Evolutionary conservation across 2,113 vertebrate species (phyloP), one percentile per base, ranked within the genome.

Genomic region (Salvelinus alpinus): DNA sequence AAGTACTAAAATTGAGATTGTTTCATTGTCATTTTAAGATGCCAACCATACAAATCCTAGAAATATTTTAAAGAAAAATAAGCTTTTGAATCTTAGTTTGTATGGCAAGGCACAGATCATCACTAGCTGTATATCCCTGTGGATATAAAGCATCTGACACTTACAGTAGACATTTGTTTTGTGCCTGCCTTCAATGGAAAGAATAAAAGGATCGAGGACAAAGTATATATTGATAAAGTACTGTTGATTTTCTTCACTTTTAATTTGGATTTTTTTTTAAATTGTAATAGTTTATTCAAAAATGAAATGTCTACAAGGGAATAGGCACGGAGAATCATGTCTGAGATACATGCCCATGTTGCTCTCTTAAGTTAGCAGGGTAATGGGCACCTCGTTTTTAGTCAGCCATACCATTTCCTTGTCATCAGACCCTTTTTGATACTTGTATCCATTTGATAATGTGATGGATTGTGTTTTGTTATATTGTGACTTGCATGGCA

Each of bases 1-100:
- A 89, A 81, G 69, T 79, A 91, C 87, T 91, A 85, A 85, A 88
- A 85, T 62, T 62, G 1, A 8, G 2, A 24, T 25, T 64, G 6
- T 64, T 27, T 66, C 1, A 29, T 65, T 65, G 22, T 65, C 8
- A 22, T 64, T 64, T 64, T 64, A 64, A 88, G 84, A 54, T 54
- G 51, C 51, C 51, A 54, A 54, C 16, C 51, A 82, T 87, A 73
- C 79, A 82, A 81, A 76, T 78, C 54, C 86, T 71, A 80, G 29
- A 83, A 75, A 44, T 70, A 31, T 70, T 48, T 86, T 78, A 47
- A 86, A 67, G 78, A 78, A 84, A 84, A 38, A 68, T 0, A 87
- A 90, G 88, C 88, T 87, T 87, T 78, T 88, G 86, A 70, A 87
- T 90, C 86, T 78, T n/a, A n/a, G n/a, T n/a, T n/a, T n/a, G n/a